Evolutionary conservation across 2,888 invertebrate species (phyloP).

Genomic region (Labia minor): DNA sequence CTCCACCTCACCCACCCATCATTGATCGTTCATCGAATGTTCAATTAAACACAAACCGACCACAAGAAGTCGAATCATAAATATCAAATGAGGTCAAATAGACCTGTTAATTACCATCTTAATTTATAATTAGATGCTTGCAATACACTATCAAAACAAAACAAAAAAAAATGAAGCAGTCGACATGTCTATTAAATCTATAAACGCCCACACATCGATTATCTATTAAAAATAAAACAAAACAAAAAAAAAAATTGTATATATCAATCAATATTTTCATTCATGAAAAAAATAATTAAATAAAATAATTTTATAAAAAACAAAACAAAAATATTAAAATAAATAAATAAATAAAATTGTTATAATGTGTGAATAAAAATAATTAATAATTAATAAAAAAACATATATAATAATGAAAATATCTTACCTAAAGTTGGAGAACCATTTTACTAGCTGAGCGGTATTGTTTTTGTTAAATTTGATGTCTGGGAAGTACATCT

Average conservation of each 20-base stretch:
- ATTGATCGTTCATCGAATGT: constrained; percentile 4
- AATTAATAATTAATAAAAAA: too few species aligned
- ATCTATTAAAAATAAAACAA: neutral
- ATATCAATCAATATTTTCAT: too few species aligned
- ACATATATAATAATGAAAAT: too few species aligned
- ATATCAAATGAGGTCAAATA: neutral
- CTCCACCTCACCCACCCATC: neutral
- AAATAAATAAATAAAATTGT: too few species aligned
- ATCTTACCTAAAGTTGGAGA: constrained; percentile 98
- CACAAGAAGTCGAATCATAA: neutral
- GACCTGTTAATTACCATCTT: neutral
- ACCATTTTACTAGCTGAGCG: constrained; percentile 99
- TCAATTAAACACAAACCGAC: neutral
- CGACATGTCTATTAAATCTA: neutral
- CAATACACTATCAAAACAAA: neutral
- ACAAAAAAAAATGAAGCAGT: neutral
- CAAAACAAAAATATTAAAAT: neutral
- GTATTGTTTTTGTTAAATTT: constrained; percentile 99
- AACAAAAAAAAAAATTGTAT: neutral
- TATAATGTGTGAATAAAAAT: too few species aligned
- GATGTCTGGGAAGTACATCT: constrained; percentile 99
- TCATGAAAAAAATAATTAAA: neutral
- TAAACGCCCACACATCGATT: too few species aligned
- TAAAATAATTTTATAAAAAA: neutral
- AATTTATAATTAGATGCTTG: neutral